Evolutionary conservation across 2,797 vertebrate species (phyloP).

Genomic region (Alfaro cultratus): DNA sequence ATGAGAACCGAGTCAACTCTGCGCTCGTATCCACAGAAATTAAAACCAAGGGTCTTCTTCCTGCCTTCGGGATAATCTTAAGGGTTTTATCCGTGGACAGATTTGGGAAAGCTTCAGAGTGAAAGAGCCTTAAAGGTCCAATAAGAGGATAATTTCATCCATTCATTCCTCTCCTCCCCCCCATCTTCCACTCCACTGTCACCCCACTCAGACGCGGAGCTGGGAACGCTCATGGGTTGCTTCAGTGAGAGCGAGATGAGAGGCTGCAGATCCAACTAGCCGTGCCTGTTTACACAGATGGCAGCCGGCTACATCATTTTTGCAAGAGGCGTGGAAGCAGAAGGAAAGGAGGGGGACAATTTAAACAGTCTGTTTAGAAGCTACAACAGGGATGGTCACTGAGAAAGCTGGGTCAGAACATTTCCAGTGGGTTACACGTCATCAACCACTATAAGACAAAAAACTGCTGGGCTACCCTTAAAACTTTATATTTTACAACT

Average conservation of each 20-base stretch:
- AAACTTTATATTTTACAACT: not conserved
- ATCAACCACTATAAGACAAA: constrained; percentile 20
- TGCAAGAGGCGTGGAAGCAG: constrained; percentile 72
- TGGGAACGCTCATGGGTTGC: constrained; percentile 40
- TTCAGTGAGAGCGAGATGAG: constrained; percentile 28
- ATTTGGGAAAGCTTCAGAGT: constrained; percentile 60
- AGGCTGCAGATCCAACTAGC: constrained; percentile 47
- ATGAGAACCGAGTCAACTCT: constrained; percentile 63
- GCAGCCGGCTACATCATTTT: constrained; percentile 80
- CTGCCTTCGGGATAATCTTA: constrained; percentile 66
- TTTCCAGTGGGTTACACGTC: constrained; percentile 37
- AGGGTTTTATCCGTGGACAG: constrained; percentile 65
- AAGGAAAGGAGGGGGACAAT: constrained; percentile 54
- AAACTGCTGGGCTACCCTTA: constrained; percentile 1
- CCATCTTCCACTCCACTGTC: constrained; percentile 36
- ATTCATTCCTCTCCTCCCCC: constrained; percentile 23
- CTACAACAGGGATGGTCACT: constrained; percentile 40
- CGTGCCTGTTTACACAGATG: constrained; percentile 82
- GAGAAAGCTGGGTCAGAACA: constrained; percentile 56
- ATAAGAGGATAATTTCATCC: constrained; percentile 55
- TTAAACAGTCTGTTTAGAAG: constrained; percentile 71
- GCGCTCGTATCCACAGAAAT: constrained; percentile 65
- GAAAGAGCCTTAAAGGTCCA: constrained; percentile 60
- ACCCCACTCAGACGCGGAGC: constrained; percentile 25
- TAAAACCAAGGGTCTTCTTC: constrained; percentile 68